Evolutionary conservation across 2,113 vertebrate genomes (phyloP).

Genomic region (Chrysochloris asiatica): DNA sequence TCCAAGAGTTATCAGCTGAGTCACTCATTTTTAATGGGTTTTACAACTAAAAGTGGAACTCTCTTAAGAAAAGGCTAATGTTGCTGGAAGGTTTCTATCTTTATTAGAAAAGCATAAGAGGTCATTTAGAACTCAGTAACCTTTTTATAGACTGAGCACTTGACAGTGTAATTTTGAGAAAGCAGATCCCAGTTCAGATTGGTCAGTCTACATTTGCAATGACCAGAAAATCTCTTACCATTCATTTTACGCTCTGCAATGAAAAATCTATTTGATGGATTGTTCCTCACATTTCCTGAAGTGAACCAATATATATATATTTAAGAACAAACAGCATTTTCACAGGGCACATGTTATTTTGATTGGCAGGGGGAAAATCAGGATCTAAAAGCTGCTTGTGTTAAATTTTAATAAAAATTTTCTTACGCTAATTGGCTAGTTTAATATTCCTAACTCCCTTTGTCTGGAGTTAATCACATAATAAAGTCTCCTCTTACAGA

Average conservation of each 20-base stretch:
- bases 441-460: conserved; percentile 65
- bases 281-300: not conserved
- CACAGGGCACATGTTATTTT: not conserved
- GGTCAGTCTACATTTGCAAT: not conserved
- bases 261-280: not conserved
- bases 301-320: not conserved
- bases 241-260: conserved; percentile 28
- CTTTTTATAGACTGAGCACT: conserved; percentile 5
- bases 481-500: conserved; percentile 49
- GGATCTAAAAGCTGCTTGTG: not conserved
- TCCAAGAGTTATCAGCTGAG: not conserved
- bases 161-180: conserved; percentile 19
- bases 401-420: conserved; percentile 3
- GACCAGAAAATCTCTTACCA: not conserved
- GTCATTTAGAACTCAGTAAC: not conserved
- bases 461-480: conserved; percentile 36
- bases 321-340: not conserved
- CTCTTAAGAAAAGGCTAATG: conserved; percentile 29
- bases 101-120: not conserved
- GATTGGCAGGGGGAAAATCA: not conserved
- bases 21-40: conserved; percentile 19
- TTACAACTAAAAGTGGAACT: conserved; percentile 17
- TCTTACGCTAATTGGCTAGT: conserved; percentile 48
- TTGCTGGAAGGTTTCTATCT: not conserved
- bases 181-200: conserved; percentile 18